Base-by-base conservation (phyloP, 2,113 vertebrate species). In the Egretta garzetta region DNA sequence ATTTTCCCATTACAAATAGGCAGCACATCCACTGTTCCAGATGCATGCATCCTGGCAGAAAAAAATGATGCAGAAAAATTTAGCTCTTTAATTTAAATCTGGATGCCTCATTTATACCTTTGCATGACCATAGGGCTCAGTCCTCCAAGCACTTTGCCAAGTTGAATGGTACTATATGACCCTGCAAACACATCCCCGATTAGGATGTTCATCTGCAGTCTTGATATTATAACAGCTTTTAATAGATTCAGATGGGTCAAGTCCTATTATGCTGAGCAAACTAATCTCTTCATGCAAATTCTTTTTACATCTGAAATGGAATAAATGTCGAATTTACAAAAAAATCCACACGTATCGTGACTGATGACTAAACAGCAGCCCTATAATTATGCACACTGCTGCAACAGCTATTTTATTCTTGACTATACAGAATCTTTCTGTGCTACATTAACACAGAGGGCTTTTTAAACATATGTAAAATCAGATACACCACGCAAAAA, bases 311-410 rank as follows among this genome's bases (percentile, higher is more conserved):
- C 83, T 84, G 64, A 96, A 95, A 90, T 39, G 20, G 70, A 92
- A 75, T 39, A 64, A 81, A 75, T 49, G 58, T 53, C 62, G 26
- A 80, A 87, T 75, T 87, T 76, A 89, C 75, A 87, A 74, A 80
- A 73, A 90, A 89, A 66, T 72, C 71, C 62, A 62, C 70, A 56
- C 16, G 1, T 60, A 71, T 24, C 37, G 8, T 70, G 93, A 95
- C 64, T 80, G 70, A 94, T 90, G 93, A 94, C 93, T 96, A 91
- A 97, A 91, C 45, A 89, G 80, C 76, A 91, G 91, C 71, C 89
- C 91, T 86, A 37, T 76, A 94, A 96, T 95, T 92, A 93, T 45
- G 83, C 64, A 82, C 33, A 75, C 26, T 93, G 84, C 62, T 94
- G 80, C 76, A 92, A 91, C 60, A 91, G 49, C 86, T 87, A 72